Conservation (phyloP, 2,113 vertebrate genomes). For the Eurystomus gularis region DNA sequence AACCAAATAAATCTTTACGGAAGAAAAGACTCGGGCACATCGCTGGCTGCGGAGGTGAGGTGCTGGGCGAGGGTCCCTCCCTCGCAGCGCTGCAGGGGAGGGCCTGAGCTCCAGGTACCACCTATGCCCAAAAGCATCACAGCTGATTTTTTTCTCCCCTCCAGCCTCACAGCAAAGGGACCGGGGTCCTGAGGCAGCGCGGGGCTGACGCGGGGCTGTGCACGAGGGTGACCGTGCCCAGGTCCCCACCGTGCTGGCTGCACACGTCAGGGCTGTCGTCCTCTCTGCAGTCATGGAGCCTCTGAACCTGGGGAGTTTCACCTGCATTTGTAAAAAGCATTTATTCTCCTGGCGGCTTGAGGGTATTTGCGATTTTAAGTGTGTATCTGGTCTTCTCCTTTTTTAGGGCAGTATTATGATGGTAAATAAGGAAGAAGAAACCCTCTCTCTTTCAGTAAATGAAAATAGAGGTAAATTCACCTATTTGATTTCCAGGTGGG, state of each 20-base stretch:
- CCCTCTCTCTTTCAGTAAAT: neutral
- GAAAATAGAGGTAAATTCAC: neutral
- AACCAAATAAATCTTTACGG: neutral
- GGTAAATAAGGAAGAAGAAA: neutral
- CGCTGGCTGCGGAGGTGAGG: neutral
- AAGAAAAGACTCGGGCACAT: no score
- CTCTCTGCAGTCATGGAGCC: neutral
- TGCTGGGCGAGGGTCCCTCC: neutral
- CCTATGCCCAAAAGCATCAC: accelerated
- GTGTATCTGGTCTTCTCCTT: neutral
- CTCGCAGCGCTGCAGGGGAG: neutral
- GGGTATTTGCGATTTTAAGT: neutral
- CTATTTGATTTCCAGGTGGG: neutral
- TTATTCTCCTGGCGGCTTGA: neutral
- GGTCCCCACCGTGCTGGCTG: accelerated
- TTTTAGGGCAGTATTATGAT: neutral
- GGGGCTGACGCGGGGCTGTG: accelerated
- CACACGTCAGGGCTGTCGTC: accelerated
- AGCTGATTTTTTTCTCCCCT: neutral
- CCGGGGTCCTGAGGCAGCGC: neutral
- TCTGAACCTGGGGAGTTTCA: neutral
- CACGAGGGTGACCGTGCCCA: accelerated
- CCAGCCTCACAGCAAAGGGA: neutral
- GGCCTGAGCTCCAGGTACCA: no score
- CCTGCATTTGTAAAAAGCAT: neutral